Conservation (phyloP, 23 tunicate genomes). For the Diplosoma virens region DNA sequence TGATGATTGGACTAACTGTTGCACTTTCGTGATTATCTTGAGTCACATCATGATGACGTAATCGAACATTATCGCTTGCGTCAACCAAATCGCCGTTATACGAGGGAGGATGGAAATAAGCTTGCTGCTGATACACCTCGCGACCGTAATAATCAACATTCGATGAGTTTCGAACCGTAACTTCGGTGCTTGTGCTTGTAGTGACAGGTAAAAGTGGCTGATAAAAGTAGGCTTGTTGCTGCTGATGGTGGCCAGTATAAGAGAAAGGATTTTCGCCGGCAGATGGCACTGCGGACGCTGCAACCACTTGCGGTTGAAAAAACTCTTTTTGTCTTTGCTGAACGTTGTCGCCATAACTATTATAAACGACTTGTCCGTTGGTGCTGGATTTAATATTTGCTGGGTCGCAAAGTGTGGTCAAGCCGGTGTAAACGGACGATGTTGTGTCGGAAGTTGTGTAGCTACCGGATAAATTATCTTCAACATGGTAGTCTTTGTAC, state of each 20-base stretch:
- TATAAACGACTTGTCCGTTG: not conserved
- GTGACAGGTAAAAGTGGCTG: not conserved
- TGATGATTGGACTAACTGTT: constrained; percentile 66
- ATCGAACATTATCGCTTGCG: not conserved
- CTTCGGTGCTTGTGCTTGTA: not conserved
- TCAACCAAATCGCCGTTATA: not conserved
- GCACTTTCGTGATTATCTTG: constrained; percentile 4
- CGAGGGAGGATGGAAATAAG: not conserved
- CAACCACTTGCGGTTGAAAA: not conserved
- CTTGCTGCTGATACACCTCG: not conserved
- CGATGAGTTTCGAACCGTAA: not conserved
- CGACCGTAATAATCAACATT: not conserved
- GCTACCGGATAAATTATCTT: not conserved
- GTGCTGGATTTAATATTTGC: not conserved
- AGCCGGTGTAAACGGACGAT: not conserved
- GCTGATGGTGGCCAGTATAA: not conserved
- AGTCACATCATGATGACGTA: not conserved
- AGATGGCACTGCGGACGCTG: not conserved
- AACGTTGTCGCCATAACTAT: not conserved
- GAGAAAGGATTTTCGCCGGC: not conserved
- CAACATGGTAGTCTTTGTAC: not conserved
- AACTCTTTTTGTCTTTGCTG: not conserved
- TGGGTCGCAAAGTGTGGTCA: not conserved
- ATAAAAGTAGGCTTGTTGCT: not conserved
- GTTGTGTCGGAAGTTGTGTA: not conserved